These are phyloP conservation scores for Gymnoscelis rufifasciata DNA, from an alignment of 2,888 invertebrate species.

Conservation along the genomic window DNA sequence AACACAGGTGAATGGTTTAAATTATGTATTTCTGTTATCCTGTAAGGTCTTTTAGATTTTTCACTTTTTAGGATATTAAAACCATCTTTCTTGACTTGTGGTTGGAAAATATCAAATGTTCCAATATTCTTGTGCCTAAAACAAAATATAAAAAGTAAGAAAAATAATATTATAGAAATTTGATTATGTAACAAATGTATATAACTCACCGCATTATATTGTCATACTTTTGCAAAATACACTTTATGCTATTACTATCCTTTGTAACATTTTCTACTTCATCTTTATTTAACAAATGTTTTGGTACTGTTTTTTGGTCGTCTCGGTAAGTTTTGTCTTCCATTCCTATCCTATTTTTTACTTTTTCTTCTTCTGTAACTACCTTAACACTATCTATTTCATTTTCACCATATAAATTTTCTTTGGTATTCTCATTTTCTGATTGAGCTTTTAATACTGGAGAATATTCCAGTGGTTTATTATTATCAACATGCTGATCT, in stretches of 20 bases:
- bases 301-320: too few species aligned
- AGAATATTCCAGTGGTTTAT: not conserved
- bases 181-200: too few species aligned
- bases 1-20: conserved; percentile 37
- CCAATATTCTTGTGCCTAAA: conserved; percentile 1
- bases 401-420: too few species aligned
- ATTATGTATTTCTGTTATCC: conserved; percentile 54
- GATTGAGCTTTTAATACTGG: too few species aligned
- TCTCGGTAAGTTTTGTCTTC: conserved; percentile 1
- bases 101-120: not conserved
- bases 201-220: conserved; percentile 42
- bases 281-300: not conserved
- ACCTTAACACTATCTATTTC: too few species aligned
- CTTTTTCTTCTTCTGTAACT: too few species aligned
- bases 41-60: conserved; percentile 50
- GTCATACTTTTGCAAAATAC: conserved; percentile 54
- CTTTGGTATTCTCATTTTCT: too few species aligned
- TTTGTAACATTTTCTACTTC: conserved; percentile 7
- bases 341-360: not conserved
- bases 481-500: not conserved
- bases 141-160: not conserved
- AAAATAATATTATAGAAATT: too few species aligned
- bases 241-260: conserved; percentile 30
- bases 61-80: conserved; percentile 9
- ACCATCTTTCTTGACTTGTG: conserved; percentile 14